Evolutionary conservation across 1,140 invertebrate genomes (phyloP).

Genomic region (Copidosoma floridanum): DNA sequence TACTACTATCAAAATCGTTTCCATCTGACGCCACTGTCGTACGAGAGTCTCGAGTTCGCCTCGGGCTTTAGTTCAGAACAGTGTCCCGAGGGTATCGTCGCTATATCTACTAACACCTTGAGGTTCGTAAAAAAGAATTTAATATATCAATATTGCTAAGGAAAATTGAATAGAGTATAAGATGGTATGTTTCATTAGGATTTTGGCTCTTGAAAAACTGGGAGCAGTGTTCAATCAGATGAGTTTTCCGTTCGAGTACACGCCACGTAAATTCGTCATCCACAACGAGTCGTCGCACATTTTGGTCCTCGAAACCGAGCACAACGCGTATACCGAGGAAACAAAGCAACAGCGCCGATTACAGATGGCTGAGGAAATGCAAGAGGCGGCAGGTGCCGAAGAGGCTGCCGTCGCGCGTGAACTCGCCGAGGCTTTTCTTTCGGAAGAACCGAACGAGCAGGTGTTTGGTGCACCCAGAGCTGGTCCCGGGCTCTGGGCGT

Average conservation of each 20-base stretch:
- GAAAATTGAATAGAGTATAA: neutral
- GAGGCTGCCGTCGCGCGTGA: conserved; percentile 93
- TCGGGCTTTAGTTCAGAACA: conserved; percentile 98
- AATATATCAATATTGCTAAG: neutral
- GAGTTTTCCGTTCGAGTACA: conserved; percentile 89
- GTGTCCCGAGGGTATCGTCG: conserved; percentile 98
- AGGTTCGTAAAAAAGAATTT: conserved; percentile 51
- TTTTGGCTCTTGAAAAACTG: conserved; percentile 96
- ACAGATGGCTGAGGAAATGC: conserved; percentile 91
- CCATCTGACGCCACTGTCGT: conserved; percentile 93
- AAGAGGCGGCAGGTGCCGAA: conserved; percentile 91
- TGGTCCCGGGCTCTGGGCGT: conserved; percentile 96
- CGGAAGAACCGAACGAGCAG: conserved; percentile 90
- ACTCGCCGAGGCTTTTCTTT: conserved; percentile 95
- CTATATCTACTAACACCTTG: conserved; percentile 96
- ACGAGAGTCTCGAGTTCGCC: conserved; percentile 96
- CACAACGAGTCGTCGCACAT: conserved; percentile 92
- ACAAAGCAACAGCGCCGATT: conserved; percentile 89
- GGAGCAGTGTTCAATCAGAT: conserved; percentile 98
- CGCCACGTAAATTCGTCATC: conserved; percentile 92
- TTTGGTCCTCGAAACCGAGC: conserved; percentile 94
- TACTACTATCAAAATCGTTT: conserved; percentile 98
- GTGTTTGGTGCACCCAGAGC: conserved; percentile 96
- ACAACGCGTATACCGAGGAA: conserved; percentile 97
- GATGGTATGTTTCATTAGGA: conserved; percentile 47